phyloP scores from a whole-genome alignment of 2,888 invertebrate species.

The Lasioglossum marginatum region DNA sequence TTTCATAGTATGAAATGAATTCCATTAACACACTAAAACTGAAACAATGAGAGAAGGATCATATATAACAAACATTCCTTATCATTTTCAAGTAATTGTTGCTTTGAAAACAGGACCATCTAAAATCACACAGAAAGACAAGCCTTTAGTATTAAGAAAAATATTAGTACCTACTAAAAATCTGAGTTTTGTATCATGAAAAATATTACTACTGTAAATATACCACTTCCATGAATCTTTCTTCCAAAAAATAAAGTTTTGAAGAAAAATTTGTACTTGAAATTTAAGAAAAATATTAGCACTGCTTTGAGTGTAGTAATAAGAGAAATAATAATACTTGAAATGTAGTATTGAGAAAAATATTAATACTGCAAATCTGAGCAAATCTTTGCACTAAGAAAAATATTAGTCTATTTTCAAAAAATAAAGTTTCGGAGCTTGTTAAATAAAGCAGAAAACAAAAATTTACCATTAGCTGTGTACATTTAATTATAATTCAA shows the following conservation, averaged over 20 bases:
- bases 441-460: neutral
- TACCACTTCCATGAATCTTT: too few relatives aligned
- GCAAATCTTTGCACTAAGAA: too few relatives aligned
- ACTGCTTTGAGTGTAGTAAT: neutral
- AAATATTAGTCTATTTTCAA: neutral
- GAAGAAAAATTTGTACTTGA: too few relatives aligned
- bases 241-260: too few relatives aligned
- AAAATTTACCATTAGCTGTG: neutral
- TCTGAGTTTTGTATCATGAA: neutral
- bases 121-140: neutral
- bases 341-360: neutral
- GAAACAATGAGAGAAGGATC: neutral
- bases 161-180: too few relatives aligned
- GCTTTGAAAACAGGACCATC: neutral
- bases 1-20: neutral
- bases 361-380: neutral
- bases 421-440: neutral
- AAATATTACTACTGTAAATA: neutral
- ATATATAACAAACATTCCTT: neutral
- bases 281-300: too few relatives aligned
- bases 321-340: neutral
- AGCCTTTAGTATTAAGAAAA: neutral
- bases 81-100: neutral
- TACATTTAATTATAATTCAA: neutral
- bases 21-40: neutral